A percentile compares a stretch with the other conserved stretches of the same genome.
Evolutionary conservation across 2,888 invertebrate species (phyloP).

Genomic region (Chalcis sispes): DNA sequence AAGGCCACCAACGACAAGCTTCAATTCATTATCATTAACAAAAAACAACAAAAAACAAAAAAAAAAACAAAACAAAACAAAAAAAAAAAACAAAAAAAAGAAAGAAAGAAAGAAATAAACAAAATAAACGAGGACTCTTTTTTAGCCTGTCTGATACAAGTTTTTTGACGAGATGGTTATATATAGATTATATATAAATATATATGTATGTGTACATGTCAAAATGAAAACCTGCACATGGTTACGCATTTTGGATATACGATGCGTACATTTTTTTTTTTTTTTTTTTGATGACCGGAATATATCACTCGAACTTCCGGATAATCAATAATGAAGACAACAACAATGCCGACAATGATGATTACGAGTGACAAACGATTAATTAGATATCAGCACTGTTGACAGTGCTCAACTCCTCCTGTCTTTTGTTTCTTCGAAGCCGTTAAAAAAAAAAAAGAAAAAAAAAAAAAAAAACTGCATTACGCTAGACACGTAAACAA

Average conservation of each 20-base stretch:
- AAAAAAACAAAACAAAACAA: not conserved
- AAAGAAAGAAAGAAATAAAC: no score
- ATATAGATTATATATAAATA: not conserved
- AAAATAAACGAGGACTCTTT: slow-evolving; percentile 1
- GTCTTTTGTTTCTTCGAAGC: no score
- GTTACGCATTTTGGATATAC: no score
- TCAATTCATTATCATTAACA: slow-evolving; percentile 10
- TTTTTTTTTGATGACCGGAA: no score
- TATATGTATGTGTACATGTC: not conserved
- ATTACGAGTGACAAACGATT: slow-evolving; percentile 4
- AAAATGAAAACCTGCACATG: no score
- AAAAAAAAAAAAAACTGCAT: no score
- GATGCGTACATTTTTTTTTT: no score
- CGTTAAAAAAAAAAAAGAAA: no score
- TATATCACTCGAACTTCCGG: no score
- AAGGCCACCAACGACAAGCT: slow-evolving; percentile 13
- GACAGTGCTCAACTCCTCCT: slow-evolving; percentile 25
- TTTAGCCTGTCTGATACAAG: not conserved
- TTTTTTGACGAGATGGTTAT: slow-evolving; percentile 17
- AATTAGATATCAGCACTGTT: slow-evolving; percentile 19
- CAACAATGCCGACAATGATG: not conserved
- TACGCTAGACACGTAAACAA: no score
- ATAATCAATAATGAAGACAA: no score
- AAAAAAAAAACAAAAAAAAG: no score
- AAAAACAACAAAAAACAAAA: not conserved